These are phyloP conservation scores for Sussaba pulchella DNA, from an alignment of 2,888 invertebrate genomes.

Conservation along the genomic window DNA sequence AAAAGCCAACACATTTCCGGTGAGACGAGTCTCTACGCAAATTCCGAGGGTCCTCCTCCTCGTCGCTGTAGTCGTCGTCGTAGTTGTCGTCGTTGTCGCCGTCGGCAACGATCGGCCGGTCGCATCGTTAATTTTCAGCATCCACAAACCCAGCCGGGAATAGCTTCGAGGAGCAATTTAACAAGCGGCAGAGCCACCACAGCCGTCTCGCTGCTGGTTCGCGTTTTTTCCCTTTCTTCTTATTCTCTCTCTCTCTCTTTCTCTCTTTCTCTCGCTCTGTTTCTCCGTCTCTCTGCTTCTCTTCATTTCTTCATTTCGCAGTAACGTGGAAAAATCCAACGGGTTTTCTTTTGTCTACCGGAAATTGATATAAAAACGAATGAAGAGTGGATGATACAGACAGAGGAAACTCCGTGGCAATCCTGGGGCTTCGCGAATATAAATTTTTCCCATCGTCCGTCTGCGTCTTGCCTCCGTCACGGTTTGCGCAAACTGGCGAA, in stretches of 20 bases:
- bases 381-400: conserved; percentile 28
- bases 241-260: background rate
- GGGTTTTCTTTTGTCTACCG: conserved; percentile 45
- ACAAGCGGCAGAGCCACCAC: conserved; percentile 43
- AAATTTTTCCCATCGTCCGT: conserved; percentile 30
- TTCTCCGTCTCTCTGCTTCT: conserved; percentile 5
- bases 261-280: background rate
- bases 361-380: conserved; percentile 54
- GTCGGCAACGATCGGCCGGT: conserved; percentile 33
- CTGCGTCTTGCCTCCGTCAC: conserved; percentile 1
- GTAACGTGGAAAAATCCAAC: conserved; percentile 29
- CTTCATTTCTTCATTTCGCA: conserved; percentile 32
- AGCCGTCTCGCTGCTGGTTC: conserved; percentile 40
- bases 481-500: conserved; percentile 13
- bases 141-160: conserved; percentile 24
- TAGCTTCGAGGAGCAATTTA: conserved; percentile 62
- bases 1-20: conserved; percentile 15
- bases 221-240: conserved; percentile 14
- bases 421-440: conserved; percentile 30
- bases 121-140: conserved; percentile 57
- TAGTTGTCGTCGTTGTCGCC: background rate
- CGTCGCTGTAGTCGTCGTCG: conserved; percentile 3
- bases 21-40: conserved; percentile 19
- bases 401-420: conserved; percentile 16
- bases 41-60: conserved; percentile 8